A percentile compares a stretch with the other conserved stretches of the same genome.
Conservation (phyloP, 2,888 invertebrate species). For the Autographa gamma region DNA sequence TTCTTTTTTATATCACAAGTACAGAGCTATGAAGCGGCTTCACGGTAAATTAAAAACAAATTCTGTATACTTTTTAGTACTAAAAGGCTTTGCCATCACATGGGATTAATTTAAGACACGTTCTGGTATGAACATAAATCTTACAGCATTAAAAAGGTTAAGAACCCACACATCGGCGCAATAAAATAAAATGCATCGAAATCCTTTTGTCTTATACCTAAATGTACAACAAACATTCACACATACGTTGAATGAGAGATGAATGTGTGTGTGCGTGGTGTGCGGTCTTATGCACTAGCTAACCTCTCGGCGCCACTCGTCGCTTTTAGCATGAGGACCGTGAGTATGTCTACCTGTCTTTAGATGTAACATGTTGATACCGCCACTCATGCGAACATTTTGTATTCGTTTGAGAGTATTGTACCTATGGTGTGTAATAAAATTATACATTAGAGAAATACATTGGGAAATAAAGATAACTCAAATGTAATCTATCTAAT, state of each 20-base stretch:
- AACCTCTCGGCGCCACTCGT: conserved; percentile 26
- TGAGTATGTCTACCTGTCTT: conserved; percentile 29
- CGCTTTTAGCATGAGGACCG: conserved; percentile 33
- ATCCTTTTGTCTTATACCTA: conserved; percentile 27
- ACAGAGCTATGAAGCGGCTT: background rate
- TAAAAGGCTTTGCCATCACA: background rate
- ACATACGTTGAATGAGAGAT: conserved; percentile 22
- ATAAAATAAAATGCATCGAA: conserved; percentile 22
- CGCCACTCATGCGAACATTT: background rate
- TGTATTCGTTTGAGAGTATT: background rate
- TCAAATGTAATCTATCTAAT: too few relatives aligned
- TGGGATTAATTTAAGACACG: conserved; percentile 1
- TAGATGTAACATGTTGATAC: conserved; percentile 34
- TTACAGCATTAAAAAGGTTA: conserved; percentile 9
- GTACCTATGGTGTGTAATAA: background rate
- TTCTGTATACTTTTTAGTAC: background rate
- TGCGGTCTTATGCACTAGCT: conserved; percentile 34
- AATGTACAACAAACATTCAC: conserved; percentile 3
- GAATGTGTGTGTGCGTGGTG: conserved; percentile 29
- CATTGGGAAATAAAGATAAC: too few relatives aligned
- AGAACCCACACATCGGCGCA: background rate
- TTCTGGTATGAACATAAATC: conserved; percentile 4
- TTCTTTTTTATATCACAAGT: background rate
- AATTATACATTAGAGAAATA: too few relatives aligned
- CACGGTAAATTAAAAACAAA: background rate